Evolutionary conservation across 2,888 invertebrate genomes (phyloP).

Genomic region (Blastobasis adustella): DNA sequence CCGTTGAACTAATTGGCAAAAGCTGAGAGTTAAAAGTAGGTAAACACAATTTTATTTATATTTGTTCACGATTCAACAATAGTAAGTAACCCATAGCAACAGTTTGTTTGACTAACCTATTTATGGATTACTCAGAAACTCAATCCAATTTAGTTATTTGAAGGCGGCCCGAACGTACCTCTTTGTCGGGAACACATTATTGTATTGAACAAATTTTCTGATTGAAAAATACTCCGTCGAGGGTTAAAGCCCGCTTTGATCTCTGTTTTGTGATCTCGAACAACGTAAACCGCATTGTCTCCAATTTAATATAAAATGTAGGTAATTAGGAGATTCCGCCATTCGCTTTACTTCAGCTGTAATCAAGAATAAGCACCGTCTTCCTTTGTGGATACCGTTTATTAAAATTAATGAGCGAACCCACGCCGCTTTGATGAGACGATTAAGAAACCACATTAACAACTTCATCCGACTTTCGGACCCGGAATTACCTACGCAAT

Average conservation of each 20-base stretch:
- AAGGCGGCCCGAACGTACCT: no score
- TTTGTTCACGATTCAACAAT: no score
- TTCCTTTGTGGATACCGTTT: constrained; percentile 17
- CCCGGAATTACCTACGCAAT: constrained; percentile 16
- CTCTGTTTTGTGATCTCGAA: background rate
- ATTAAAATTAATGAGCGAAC: constrained; percentile 30
- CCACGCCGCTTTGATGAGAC: constrained; percentile 21
- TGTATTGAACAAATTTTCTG: no score
- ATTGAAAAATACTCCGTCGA: no score
- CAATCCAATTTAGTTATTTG: no score
- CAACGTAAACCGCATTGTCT: constrained; percentile 1
- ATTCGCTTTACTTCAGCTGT: constrained; percentile 12
- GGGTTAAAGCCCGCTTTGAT: background rate
- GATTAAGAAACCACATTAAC: constrained; percentile 14
- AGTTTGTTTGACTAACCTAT: no score
- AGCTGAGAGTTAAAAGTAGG: no score
- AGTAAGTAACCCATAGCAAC: no score
- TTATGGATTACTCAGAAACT: no score
- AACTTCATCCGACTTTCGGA: constrained; percentile 19
- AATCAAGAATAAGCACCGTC: constrained; percentile 16
- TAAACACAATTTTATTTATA: no score
- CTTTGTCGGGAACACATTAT: no score
- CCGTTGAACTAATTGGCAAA: no score
- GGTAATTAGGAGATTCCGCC: constrained; percentile 14
- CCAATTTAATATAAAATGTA: constrained; percentile 1